phyloP scores from a whole-genome alignment of 2,113 vertebrate genomes.

The Tragelaphus strepsiceros region DNA sequence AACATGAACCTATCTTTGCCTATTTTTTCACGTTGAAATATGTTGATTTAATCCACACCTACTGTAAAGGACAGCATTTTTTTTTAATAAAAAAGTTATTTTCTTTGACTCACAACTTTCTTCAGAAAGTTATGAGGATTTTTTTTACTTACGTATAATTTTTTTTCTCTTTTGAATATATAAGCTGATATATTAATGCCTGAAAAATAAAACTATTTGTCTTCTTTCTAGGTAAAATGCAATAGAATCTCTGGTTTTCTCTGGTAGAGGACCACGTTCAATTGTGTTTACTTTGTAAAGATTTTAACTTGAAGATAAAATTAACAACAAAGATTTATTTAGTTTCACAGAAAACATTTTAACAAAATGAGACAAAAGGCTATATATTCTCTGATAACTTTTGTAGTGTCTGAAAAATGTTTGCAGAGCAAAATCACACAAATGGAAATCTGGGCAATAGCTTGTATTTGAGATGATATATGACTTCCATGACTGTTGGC shows the following conservation, averaged over 20 bases:
- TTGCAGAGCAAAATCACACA: background rate
- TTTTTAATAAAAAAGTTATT: background rate
- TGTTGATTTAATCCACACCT: background rate
- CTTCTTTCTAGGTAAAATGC: background rate
- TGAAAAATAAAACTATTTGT: background rate
- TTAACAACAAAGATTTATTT: background rate
- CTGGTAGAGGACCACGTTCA: background rate
- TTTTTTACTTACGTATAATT: background rate
- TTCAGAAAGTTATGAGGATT: background rate
- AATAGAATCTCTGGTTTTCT: background rate
- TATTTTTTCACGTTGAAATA: background rate
- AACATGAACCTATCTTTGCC: background rate
- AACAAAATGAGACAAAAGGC: background rate
- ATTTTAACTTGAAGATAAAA: slow-evolving; percentile 30
- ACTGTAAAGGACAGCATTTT: accelerated
- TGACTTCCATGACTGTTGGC: background rate
- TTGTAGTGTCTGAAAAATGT: background rate
- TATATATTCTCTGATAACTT: background rate
- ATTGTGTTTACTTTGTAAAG: background rate
- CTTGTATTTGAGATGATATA: background rate
- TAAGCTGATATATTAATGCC: background rate
- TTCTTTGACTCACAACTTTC: background rate
- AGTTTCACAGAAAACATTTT: background rate
- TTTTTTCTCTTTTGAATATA: background rate
- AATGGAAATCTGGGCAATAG: background rate